Base-by-base conservation (phyloP, 2,113 vertebrate species). In the Meriones unguiculatus region DNA sequence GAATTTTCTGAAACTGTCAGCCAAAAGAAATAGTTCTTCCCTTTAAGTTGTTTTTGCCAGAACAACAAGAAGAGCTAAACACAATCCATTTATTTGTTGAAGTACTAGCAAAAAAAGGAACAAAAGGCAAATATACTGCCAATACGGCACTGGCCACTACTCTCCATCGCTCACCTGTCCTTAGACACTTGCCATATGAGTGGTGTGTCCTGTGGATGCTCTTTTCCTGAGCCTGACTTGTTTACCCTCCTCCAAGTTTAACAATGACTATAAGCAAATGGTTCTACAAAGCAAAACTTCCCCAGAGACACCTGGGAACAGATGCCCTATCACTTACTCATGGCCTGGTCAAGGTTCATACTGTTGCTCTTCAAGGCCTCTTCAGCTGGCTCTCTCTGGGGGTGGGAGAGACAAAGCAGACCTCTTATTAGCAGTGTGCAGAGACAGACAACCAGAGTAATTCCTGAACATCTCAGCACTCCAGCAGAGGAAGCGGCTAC, bases 331-430 rank as follows among this genome's bases (percentile, higher is more conserved):
- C 88, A 99, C 99, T 99, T 98, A 99, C 99, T 99, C 99, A 99
- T 99, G 98, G 99, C 99, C 99, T 99, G 99, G 98, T 99, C 99
- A 4, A 99, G 99, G 98, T 99, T 99, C 99, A 99, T 99, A 98
- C 99, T 99, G 99, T 99, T 99, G 98, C 99, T 99, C 98, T 99
- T 99, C 99, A 99, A 98, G 98, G 99, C 99, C 98, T 99, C 99
- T 99, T 99, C 99, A 59, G 99, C 99, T 98, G 99, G 99, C 98
- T 99, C 99, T 99, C 99, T 99, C 99, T 99, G 99, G 28, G 96
- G 81, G n/a, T 5, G 72, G 86, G 96, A 92, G 57, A 57, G 57
- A 57, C 90, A 81, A n/a, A 98, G 0, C 50, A 69, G 65, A 88
- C 1, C 7, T 41, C 46, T 50, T 14, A 0, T 96, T 46, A 96